Evolutionary conservation across 1,140 invertebrate genomes (phyloP).

Genomic region (honey bee (Apis mellifera)): Amel_HAv3.1 CM009941.2:11641501-11642000

Average conservation of each 20-base stretch:
- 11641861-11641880: slow-evolving; percentile 4
- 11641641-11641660: not conserved
- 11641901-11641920: not conserved
- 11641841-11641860: too few relatives aligned
- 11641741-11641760: not conserved
- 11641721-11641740: not conserved
- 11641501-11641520: not conserved
- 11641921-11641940: not conserved
- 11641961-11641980: not conserved
- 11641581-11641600: not conserved
- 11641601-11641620: not conserved
- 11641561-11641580: not conserved
- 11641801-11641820: too few relatives aligned
- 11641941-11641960: not conserved
- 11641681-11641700: not conserved
- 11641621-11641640: not conserved
- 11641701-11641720: not conserved
- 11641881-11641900: not conserved
- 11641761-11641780: not conserved
- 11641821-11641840: too few relatives aligned
- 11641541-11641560: not conserved
- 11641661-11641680: not conserved
- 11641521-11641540: not conserved
- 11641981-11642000: not conserved
- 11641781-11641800: too few relatives aligned